These are phyloP conservation scores for Azemiops feae DNA, from an alignment of 2,113 vertebrate genomes.

Conservation along the genomic window DNA sequence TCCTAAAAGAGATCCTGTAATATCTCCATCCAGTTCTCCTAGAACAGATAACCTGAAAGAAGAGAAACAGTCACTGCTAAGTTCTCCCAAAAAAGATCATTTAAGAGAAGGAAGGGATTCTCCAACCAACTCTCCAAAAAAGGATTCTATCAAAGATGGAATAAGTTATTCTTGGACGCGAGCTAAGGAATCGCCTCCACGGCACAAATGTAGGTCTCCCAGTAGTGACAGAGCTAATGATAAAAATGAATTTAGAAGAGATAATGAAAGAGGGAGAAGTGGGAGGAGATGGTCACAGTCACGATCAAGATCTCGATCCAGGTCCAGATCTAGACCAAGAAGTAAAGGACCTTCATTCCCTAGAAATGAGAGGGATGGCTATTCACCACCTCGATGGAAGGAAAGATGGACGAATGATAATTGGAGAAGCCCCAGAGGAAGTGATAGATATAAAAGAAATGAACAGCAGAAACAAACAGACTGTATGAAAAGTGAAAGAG, in stretches of 20 bases:
- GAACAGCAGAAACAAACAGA: slow-evolving; percentile 76
- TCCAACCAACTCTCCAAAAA: slow-evolving; percentile 82
- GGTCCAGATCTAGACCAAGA: slow-evolving; percentile 76
- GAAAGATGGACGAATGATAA: slow-evolving; percentile 79
- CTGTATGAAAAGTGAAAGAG: slow-evolving; percentile 72
- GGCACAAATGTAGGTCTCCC: slow-evolving; percentile 76
- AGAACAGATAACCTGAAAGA: slow-evolving; percentile 75
- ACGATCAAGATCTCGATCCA: slow-evolving; percentile 78
- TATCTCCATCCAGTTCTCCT: slow-evolving; percentile 69
- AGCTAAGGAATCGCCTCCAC: slow-evolving; percentile 67
- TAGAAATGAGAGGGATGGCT: slow-evolving; percentile 73
- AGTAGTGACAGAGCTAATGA: slow-evolving; percentile 78
- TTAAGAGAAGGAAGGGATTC: slow-evolving; percentile 62
- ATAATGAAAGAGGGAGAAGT: slow-evolving; percentile 79
- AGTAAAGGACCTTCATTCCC: slow-evolving; percentile 75
- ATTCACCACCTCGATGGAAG: slow-evolving; percentile 81
- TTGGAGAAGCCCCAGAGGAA: slow-evolving; percentile 76
- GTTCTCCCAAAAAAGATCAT: slow-evolving; percentile 63
- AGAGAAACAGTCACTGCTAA: slow-evolving; percentile 66
- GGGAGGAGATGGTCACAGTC: slow-evolving; percentile 79
- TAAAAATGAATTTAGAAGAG: slow-evolving; percentile 77
- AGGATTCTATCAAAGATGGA: slow-evolving; percentile 74
- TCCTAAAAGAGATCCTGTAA: slow-evolving; percentile 71
- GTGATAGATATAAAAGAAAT: slow-evolving; percentile 72
- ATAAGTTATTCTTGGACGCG: slow-evolving; percentile 63